A percentile compares a stretch with the other conserved stretches of the same genome.
Evolutionary conservation across 2,797 vertebrate species (phyloP).

Genomic region (Falco peregrinus): DNA sequence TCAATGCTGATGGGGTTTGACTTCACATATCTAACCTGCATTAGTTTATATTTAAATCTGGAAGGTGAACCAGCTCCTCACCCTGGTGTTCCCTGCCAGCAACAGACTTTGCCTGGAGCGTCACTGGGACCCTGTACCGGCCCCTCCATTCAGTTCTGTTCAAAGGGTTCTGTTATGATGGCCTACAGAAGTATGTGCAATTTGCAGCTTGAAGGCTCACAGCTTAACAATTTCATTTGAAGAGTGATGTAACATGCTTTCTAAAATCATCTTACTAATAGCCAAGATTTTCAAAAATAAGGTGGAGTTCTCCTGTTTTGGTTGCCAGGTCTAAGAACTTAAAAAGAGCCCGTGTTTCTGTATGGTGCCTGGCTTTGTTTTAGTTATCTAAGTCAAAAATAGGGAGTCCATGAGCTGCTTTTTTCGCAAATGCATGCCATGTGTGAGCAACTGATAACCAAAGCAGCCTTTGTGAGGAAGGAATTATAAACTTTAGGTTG

Average conservation of each 20-base stretch:
- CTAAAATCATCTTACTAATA: neutral
- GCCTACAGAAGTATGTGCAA: neutral
- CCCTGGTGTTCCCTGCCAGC: neutral
- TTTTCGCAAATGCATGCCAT: neutral
- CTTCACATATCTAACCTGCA: neutral
- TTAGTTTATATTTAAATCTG: neutral
- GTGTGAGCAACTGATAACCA: conserved; percentile 13
- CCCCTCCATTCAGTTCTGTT: neutral
- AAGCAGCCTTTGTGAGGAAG: neutral
- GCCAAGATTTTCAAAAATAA: neutral
- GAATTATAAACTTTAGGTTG: neutral
- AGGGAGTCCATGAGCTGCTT: neutral
- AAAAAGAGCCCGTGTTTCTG: neutral
- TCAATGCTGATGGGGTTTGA: neutral
- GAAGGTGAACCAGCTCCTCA: neutral
- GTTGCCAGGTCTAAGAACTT: neutral
- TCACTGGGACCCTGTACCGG: neutral
- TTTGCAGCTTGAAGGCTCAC: neutral
- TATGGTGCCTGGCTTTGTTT: neutral
- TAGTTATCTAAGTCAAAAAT: neutral
- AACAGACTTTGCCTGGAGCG: neutral
- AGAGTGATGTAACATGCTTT: neutral
- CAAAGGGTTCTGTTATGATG: neutral
- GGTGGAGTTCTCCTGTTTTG: neutral
- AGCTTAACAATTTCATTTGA: neutral